Conservation (phyloP, 2,888 invertebrate genomes). For the Acrobasis repandana region DNA sequence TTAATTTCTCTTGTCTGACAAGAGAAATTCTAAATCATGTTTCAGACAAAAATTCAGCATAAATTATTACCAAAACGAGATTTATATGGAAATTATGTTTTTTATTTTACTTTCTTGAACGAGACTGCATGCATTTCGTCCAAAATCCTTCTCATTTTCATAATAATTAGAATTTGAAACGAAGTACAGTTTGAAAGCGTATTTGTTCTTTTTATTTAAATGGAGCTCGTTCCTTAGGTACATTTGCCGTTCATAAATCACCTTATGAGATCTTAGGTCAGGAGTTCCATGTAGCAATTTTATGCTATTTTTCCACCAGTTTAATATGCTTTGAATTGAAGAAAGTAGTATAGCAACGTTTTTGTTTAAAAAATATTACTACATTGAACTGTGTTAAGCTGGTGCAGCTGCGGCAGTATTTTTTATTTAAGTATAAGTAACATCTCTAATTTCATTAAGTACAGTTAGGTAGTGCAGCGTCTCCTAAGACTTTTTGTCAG, state of each 20-base stretch:
- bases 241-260: conserved; percentile 4
- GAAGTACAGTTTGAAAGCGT: conserved; percentile 14
- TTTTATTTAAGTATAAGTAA: too few relatives aligned
- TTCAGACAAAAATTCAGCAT: not conserved
- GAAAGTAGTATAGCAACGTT: not conserved
- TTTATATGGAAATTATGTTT: conserved; percentile 4
- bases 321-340: not conserved
- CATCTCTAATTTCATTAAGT: too few relatives aligned
- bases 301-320: not conserved
- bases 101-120: conserved; percentile 6
- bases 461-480: too few relatives aligned
- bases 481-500: too few relatives aligned
- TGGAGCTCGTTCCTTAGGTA: not conserved
- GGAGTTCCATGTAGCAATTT: not conserved
- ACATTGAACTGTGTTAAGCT: too few relatives aligned
- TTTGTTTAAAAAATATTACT: not conserved
- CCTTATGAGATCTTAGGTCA: not conserved
- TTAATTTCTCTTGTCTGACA: not conserved
- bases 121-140: not conserved
- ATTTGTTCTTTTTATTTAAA: conserved; percentile 1
- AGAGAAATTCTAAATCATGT: not conserved
- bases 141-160: conserved; percentile 16
- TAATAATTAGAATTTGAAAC: conserved; percentile 17
- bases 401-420: too few relatives aligned
- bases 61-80: not conserved